phyloP scores from a whole-genome alignment of 2,797 vertebrate species.

The Brachyrhaphis roseni region DNA sequence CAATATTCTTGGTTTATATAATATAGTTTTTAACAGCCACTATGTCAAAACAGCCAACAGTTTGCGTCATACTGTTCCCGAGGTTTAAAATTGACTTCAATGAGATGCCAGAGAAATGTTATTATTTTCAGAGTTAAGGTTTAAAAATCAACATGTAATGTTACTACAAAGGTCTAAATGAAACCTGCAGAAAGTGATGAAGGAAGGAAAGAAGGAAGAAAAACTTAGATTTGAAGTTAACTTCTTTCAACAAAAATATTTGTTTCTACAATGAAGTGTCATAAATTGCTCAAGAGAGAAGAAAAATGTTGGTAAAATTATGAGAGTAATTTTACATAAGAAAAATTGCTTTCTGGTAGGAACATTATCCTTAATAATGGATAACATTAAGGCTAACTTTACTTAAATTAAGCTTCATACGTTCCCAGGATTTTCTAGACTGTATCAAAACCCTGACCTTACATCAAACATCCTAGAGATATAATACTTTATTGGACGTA shows the following conservation, averaged over 20 bases:
- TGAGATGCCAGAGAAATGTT: not conserved
- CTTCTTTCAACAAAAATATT: not conserved
- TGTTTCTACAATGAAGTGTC: not conserved
- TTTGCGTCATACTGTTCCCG: not conserved
- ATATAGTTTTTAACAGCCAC: not conserved
- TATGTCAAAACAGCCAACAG: not conserved
- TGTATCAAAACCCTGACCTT: not conserved
- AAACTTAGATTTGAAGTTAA: not conserved
- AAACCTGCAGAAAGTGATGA: not conserved
- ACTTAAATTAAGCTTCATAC: not conserved
- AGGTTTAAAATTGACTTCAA: not conserved
- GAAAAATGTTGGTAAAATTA: not conserved
- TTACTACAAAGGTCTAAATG: not conserved
- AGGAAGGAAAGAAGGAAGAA: too few species aligned
- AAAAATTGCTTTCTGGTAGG: too few species aligned
- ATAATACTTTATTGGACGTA: not conserved
- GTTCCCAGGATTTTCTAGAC: not conserved
- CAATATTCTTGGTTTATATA: not conserved
- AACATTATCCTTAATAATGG: not conserved
- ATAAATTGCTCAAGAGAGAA: not conserved
- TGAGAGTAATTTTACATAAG: not conserved
- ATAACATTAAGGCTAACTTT: not conserved
- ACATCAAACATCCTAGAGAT: not conserved
- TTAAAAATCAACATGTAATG: not conserved
- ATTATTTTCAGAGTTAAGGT: not conserved